Evolutionary conservation across 2,113 vertebrate species (phyloP).

Genomic region (Urocitellus parryii): DNA sequence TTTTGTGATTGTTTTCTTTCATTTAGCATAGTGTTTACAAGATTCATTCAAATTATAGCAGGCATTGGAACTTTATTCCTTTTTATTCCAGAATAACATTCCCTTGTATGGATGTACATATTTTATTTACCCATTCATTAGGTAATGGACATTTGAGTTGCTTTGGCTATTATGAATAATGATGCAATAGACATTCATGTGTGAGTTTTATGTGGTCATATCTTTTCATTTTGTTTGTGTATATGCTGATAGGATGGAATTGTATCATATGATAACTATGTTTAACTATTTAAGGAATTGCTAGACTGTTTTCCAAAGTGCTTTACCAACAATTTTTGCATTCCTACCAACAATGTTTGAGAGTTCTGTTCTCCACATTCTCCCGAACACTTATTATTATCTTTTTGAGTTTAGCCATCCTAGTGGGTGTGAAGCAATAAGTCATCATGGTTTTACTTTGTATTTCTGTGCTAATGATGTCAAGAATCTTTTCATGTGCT

Average conservation of each 20-base stretch:
- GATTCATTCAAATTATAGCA: not conserved
- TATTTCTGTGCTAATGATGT: not conserved
- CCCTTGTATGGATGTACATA: not conserved
- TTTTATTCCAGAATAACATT: not conserved
- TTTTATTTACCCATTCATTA: not conserved
- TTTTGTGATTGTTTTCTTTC: conserved; percentile 15
- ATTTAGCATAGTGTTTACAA: not conserved
- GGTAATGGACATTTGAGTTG: not conserved
- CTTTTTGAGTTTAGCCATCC: not conserved
- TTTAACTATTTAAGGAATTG: not conserved
- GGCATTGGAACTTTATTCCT: not conserved
- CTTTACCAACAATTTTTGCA: not conserved
- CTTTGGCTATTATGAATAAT: not conserved
- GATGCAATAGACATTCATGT: not conserved
- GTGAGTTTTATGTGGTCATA: not conserved
- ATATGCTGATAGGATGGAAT: not conserved
- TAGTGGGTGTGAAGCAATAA: not conserved
- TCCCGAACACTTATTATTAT: not conserved
- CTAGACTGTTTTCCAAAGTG: not conserved
- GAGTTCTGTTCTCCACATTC: not conserved
- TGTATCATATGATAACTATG: not conserved
- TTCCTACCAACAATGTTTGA: not conserved
- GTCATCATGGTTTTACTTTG: not conserved
- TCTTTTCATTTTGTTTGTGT: not conserved
- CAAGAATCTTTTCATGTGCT: not conserved